Evolutionary conservation across 2,797 vertebrate genomes (phyloP).

Genomic region (Botia kubotai): DNA sequence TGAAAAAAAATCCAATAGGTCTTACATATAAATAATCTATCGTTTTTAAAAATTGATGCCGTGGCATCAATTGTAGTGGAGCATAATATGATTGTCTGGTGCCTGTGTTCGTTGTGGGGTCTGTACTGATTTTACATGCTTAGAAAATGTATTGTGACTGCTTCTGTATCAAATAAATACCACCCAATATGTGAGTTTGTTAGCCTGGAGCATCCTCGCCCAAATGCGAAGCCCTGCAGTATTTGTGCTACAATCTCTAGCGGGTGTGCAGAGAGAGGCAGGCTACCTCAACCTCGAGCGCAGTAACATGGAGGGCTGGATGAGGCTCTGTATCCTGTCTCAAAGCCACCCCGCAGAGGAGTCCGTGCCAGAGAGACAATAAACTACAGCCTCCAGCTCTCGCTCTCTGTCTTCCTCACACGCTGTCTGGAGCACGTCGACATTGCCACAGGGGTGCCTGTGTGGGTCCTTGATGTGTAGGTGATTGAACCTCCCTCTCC

Average conservation of each 20-base stretch:
- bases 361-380: conserved; percentile 46
- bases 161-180: too few relatives aligned
- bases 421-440: conserved; percentile 34
- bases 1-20: too few relatives aligned
- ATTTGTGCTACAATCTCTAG: conserved; percentile 17
- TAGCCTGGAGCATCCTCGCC: conserved; percentile 6
- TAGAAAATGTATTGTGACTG: too few relatives aligned
- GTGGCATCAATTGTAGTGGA: too few relatives aligned
- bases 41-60: too few relatives aligned
- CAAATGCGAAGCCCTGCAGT: conserved; percentile 14
- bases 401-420: conserved; percentile 28
- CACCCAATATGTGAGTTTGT: not conserved
- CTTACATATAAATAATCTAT: too few relatives aligned
- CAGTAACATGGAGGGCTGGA: conserved; percentile 29
- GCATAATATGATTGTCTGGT: too few relatives aligned
- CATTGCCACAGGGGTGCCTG: conserved; percentile 47
- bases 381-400: conserved; percentile 43
- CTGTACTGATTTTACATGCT: too few relatives aligned
- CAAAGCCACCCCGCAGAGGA: conserved; percentile 38
- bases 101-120: too few relatives aligned
- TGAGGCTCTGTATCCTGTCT: conserved; percentile 35
- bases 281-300: conserved; percentile 24
- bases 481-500: conserved; percentile 39
- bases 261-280: not conserved
- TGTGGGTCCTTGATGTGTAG: conserved; percentile 33